Conservation (phyloP, 2,888 invertebrate genomes). For the Poecilobothrus nobilitatus region DNA sequence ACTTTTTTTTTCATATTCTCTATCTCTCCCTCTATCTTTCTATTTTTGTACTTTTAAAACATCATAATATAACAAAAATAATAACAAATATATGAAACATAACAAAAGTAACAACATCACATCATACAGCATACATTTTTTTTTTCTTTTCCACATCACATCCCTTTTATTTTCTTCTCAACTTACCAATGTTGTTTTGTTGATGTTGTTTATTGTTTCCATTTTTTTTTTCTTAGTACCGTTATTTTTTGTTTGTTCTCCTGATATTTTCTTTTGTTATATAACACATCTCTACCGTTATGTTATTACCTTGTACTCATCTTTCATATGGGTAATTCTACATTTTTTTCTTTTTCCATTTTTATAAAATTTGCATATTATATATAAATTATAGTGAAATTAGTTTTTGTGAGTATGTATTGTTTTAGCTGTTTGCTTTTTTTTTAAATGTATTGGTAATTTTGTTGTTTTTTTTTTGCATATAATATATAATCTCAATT, state of each 20-base stretch:
- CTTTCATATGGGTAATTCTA: neutral
- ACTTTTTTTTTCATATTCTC: neutral
- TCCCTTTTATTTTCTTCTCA: too few relatives aligned
- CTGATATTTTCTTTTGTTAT: neutral
- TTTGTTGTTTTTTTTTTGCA: too few relatives aligned
- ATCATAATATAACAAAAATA: neutral
- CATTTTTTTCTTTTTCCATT: neutral
- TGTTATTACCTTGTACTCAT: slow-evolving; percentile 4
- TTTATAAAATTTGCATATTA: neutral
- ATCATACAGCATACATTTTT: neutral
- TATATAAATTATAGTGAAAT: neutral
- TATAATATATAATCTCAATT: too few relatives aligned
- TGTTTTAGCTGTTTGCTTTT: too few relatives aligned
- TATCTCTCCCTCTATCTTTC: too few relatives aligned
- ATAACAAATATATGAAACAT: neutral
- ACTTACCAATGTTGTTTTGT: too few relatives aligned
- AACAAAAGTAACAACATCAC: neutral
- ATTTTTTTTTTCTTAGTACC: too few relatives aligned
- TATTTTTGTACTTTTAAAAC: too few relatives aligned
- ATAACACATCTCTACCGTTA: neutral
- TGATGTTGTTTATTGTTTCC: too few relatives aligned
- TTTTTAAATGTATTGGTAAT: too few relatives aligned
- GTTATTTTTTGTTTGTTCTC: neutral
- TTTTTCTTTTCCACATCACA: neutral
- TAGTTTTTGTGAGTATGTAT: neutral